Evolutionary conservation across 2,888 invertebrate species (phyloP).

Genomic region (Crematogaster levior): DNA sequence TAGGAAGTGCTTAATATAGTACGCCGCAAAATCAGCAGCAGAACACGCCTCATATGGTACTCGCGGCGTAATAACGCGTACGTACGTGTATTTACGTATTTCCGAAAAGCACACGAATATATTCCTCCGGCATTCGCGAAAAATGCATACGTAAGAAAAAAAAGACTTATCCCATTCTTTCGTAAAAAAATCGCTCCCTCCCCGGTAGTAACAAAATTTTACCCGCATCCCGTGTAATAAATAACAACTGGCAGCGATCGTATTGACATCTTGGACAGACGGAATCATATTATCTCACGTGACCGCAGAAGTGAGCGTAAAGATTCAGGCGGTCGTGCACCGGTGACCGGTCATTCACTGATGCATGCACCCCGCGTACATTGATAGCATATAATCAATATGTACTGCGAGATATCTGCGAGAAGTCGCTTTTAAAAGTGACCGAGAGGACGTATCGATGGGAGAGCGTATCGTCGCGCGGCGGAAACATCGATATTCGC

Average conservation of each 20-base stretch:
- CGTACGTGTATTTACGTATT: background rate
- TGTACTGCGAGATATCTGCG: slow-evolving; percentile 21
- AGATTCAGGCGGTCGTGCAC: slow-evolving; percentile 42
- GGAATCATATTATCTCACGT: slow-evolving; percentile 11
- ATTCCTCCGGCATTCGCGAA: background rate
- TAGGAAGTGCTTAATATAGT: slow-evolving; percentile 18
- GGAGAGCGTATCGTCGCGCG: background rate
- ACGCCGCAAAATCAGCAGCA: slow-evolving; percentile 10
- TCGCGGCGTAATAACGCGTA: background rate
- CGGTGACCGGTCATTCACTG: slow-evolving; percentile 52
- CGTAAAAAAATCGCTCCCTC: background rate
- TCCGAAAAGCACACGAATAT: background rate
- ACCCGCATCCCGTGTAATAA: background rate
- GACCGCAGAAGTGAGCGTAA: background rate
- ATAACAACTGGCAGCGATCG: background rate
- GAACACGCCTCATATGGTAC: background rate
- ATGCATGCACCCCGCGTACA: slow-evolving; percentile 18
- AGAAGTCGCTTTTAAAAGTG: slow-evolving; percentile 22
- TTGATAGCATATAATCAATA: slow-evolving; percentile 35
- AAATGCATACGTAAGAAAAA: background rate
- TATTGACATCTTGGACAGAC: background rate
- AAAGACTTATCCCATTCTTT: background rate
- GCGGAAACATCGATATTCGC: slow-evolving; percentile 1
- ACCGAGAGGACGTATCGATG: slow-evolving; percentile 1
- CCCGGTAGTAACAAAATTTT: background rate